Evolutionary conservation across 2,888 invertebrate genomes (phyloP).

Genomic region (Hesperia comma): DNA sequence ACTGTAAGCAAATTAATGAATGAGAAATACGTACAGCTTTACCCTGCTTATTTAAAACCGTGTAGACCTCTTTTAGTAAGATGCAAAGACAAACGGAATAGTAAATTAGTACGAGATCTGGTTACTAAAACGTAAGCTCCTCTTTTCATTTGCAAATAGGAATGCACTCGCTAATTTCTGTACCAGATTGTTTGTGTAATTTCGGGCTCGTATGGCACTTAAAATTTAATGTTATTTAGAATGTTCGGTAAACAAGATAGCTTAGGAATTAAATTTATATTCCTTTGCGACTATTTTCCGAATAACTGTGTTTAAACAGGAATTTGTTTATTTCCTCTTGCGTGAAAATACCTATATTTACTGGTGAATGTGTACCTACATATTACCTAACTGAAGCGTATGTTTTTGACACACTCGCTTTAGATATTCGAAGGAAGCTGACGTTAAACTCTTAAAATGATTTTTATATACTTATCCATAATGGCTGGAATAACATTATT

Average conservation of each 20-base stretch:
- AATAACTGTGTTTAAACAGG: constrained; percentile 30
- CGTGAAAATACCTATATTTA: constrained; percentile 16
- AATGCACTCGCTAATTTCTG: constrained; percentile 35
- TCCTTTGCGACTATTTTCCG: constrained; percentile 29
- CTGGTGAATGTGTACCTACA: background rate
- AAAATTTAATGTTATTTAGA: constrained; percentile 35
- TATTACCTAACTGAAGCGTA: no score
- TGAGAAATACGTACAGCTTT: background rate
- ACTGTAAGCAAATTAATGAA: background rate
- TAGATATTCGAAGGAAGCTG: no score
- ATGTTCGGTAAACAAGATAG: constrained; percentile 40
- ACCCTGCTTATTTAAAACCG: background rate
- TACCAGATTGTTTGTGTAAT: constrained; percentile 34
- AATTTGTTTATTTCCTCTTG: constrained; percentile 24
- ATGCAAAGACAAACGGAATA: constrained; percentile 30
- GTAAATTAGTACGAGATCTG: constrained; percentile 31
- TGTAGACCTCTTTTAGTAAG: constrained; percentile 4
- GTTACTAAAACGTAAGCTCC: constrained; percentile 31
- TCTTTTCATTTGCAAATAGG: constrained; percentile 36
- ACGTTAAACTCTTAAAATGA: no score
- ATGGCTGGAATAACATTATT: no score
- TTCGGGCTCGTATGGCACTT: constrained; percentile 26
- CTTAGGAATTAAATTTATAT: constrained; percentile 40
- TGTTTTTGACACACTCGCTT: no score
- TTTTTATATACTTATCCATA: no score